A percentile compares a stretch with the other conserved stretches of the same genome.
Conservation (phyloP, 92 coral and sea anemone species). For the Umimayanthus chanpuru region DNA sequence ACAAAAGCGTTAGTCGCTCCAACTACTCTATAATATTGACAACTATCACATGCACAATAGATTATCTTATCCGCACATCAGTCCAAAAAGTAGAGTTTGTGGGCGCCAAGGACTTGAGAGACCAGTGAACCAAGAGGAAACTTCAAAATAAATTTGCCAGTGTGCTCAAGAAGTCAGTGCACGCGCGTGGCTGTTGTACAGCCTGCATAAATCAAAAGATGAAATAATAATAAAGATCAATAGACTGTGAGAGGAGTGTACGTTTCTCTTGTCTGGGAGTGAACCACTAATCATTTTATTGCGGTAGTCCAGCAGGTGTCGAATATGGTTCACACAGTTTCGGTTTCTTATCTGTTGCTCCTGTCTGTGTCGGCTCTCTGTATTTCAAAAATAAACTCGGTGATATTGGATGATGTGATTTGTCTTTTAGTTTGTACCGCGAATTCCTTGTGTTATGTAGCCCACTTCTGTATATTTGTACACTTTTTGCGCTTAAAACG, state of each 20-base stretch:
- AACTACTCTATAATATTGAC: background rate
- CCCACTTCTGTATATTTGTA: background rate
- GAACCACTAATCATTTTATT: background rate
- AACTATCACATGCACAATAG: constrained; percentile 28
- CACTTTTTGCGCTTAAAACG: background rate
- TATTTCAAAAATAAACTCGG: constrained; percentile 7
- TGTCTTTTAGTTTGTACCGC: background rate
- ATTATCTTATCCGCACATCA: constrained; percentile 35
- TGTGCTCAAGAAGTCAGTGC: background rate
- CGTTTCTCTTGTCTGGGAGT: background rate
- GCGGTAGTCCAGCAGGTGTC: constrained; percentile 20
- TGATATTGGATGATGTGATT: constrained; percentile 28
- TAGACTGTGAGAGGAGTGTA: background rate
- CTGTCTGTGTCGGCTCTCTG: constrained; percentile 19
- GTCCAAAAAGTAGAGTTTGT: constrained; percentile 3
- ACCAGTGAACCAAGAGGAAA: constrained; percentile 5
- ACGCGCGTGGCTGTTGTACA: constrained; percentile 4
- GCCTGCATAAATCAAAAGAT: background rate
- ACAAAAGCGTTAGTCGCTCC: constrained; percentile 6
- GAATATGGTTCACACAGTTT: background rate
- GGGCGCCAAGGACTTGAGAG: constrained; percentile 36
- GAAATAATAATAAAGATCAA: constrained; percentile 1
- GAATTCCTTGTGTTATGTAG: background rate
- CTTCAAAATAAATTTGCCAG: background rate
- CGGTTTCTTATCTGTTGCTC: background rate